phyloP scores from a whole-genome alignment of 2,888 invertebrate species.

The Cotesia congregata region DNA sequence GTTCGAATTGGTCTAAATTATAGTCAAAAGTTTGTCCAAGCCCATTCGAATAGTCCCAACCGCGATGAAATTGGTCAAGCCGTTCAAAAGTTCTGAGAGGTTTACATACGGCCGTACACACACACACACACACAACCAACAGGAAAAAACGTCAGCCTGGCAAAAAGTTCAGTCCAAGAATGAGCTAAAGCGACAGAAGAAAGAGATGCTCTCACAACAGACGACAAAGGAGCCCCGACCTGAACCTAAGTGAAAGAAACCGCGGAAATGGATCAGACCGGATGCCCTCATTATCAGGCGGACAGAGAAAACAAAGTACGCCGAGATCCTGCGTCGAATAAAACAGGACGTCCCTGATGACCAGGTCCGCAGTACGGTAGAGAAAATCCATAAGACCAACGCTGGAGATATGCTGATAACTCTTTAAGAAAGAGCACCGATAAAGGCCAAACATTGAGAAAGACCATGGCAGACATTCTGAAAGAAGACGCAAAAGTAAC shows the following conservation, averaged over 20 bases:
- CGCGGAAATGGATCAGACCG: conserved; percentile 27
- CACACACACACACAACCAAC: too few species aligned
- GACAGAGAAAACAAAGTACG: conserved; percentile 36
- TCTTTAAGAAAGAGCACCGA: too few species aligned
- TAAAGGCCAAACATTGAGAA: conserved; percentile 24
- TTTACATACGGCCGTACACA: too few species aligned
- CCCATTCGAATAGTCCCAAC: too few species aligned
- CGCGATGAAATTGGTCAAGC: too few species aligned
- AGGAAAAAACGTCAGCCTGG: neutral
- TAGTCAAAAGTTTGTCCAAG: too few species aligned
- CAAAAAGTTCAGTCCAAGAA: neutral
- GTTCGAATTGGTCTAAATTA: too few species aligned
- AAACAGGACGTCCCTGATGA: too few species aligned
- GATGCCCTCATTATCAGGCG: conserved; percentile 37
- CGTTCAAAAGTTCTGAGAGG: too few species aligned
- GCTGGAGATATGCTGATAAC: too few species aligned
- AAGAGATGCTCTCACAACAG: neutral
- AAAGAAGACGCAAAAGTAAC: conserved; percentile 35
- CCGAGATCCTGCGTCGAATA: conserved; percentile 38
- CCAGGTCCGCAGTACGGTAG: too few species aligned
- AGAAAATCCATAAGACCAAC: too few species aligned
- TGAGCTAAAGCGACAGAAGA: neutral
- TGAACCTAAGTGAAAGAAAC: conserved; percentile 11
- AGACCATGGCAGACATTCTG: conserved; percentile 15
- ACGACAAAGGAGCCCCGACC: neutral